A percentile compares a stretch with the other conserved stretches of the same genome.
These are phyloP conservation scores for Tupaia chinensis DNA, from an alignment of 2,113 vertebrate species.

Conservation along the genomic window DNA sequence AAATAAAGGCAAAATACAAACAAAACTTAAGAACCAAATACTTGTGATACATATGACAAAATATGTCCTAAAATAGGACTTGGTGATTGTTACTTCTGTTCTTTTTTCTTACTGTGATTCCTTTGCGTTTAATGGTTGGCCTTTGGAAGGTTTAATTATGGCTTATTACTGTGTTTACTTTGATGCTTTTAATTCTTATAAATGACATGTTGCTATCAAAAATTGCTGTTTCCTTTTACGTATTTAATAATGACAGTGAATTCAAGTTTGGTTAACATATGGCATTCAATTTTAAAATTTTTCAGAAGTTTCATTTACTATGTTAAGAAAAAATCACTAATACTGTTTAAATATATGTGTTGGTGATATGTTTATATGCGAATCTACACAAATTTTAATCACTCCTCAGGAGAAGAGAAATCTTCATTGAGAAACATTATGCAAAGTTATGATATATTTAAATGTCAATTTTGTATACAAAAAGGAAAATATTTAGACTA, in stretches of 20 bases:
- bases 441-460: not conserved
- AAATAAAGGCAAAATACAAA: not conserved
- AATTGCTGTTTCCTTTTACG: not conserved
- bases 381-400: not conserved
- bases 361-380: not conserved
- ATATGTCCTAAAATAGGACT: not conserved
- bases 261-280: not conserved
- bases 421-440: conserved; percentile 2
- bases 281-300: not conserved
- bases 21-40: not conserved
- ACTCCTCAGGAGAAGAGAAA: not conserved
- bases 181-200: not conserved
- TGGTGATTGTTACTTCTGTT: not conserved
- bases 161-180: not conserved
- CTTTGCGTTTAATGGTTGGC: not conserved
- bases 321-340: not conserved
- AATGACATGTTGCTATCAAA: not conserved
- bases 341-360: conserved; percentile 19
- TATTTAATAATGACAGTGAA: not conserved
- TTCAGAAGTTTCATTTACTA: conserved; percentile 49
- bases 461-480: conserved; percentile 17
- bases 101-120: not conserved
- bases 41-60: not conserved
- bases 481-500: not conserved
- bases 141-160: not conserved